A percentile compares a stretch with the other conserved stretches of the same genome.
Evolutionary conservation across 2,113 vertebrate genomes (phyloP).

Genomic region (Drymodes brunneopygia): DNA sequence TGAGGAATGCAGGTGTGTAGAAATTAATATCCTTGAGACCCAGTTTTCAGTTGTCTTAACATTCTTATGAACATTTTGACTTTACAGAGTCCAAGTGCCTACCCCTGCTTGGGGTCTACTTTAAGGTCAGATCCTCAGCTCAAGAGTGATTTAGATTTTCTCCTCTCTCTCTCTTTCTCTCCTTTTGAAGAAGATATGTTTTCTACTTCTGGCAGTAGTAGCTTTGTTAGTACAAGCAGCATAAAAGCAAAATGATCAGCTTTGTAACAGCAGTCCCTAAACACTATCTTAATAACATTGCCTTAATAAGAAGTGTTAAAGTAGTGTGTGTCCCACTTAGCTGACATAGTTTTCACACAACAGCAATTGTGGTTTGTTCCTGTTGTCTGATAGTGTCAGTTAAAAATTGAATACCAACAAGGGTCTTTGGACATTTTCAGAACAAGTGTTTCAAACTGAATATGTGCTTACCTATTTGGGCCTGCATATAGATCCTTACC

Average conservation of each 20-base stretch:
- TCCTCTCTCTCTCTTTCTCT: background rate
- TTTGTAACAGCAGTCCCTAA: background rate
- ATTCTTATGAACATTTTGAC: background rate
- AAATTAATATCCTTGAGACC: background rate
- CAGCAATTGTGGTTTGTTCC: background rate
- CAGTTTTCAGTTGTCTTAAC: background rate
- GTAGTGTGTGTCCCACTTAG: background rate
- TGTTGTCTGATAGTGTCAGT: background rate
- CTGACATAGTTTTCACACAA: background rate
- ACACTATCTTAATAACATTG: background rate
- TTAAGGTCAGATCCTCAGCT: background rate
- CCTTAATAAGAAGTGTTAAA: background rate
- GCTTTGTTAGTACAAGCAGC: background rate
- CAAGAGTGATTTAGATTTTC: background rate
- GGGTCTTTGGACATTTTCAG: background rate
- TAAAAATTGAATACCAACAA: background rate
- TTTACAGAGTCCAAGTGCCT: background rate
- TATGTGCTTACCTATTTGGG: background rate
- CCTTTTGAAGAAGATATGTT: background rate
- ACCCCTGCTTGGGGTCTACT: background rate
- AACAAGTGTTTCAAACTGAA: background rate
- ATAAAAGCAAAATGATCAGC: background rate
- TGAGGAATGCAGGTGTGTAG: background rate
- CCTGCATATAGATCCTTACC: background rate
- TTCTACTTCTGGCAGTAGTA: background rate